A percentile compares a stretch with the other conserved stretches of the same genome.
phyloP scores from a whole-genome alignment of 2,888 invertebrate species.

The Clunio marinus region DNA sequence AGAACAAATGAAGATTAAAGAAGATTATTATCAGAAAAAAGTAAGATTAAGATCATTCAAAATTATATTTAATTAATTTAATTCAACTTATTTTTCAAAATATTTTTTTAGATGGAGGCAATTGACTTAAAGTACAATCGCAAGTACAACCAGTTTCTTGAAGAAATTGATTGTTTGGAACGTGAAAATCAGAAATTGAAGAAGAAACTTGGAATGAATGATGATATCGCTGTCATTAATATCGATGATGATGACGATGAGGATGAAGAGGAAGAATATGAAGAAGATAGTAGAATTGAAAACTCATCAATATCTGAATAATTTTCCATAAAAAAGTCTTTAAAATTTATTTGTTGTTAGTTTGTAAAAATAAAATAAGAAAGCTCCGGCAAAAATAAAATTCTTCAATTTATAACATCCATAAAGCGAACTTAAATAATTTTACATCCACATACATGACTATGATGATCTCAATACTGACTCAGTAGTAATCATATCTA shows the following conservation, averaged over 20 bases:
- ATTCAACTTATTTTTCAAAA: neutral
- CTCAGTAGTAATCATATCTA: too few relatives aligned
- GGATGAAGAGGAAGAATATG: neutral
- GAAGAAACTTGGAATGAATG: neutral
- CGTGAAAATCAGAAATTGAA: neutral
- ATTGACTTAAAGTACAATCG: neutral
- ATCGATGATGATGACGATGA: neutral
- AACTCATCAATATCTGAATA: too few relatives aligned
- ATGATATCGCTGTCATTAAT: neutral
- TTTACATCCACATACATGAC: too few relatives aligned
- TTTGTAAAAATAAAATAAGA: too few relatives aligned
- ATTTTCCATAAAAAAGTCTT: too few relatives aligned
- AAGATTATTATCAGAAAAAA: neutral
- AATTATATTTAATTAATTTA: neutral
- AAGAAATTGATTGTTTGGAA: neutral
- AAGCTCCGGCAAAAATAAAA: too few relatives aligned
- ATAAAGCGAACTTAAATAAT: too few relatives aligned
- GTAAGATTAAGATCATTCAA: neutral
- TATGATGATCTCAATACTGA: too few relatives aligned
- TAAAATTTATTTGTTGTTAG: too few relatives aligned
- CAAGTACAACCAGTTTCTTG: neutral
- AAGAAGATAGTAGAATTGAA: neutral
- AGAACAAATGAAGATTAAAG: neutral
- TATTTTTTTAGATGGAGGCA: conserved; percentile 17
- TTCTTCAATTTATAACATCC: too few relatives aligned